These are phyloP conservation scores for Neodiprion virginianus DNA, from an alignment of 1,140 invertebrate species.

Conservation along the genomic window DNA sequence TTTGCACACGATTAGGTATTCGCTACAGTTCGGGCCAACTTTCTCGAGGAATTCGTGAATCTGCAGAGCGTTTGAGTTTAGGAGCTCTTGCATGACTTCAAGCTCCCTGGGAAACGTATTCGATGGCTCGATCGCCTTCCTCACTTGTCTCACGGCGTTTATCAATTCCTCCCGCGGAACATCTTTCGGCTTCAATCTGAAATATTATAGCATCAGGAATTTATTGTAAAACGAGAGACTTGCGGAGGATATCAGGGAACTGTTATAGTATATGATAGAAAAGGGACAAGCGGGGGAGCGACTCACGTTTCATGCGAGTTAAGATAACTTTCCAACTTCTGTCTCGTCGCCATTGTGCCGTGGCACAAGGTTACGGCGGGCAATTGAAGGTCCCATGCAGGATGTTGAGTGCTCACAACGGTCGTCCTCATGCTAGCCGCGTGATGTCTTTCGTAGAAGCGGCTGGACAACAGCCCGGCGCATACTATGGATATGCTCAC, in stretches of 20 bases:
- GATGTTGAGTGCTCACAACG: slow-evolving; percentile 34
- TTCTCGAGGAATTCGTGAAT: slow-evolving; percentile 26
- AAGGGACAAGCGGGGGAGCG: neutral
- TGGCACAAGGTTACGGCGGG: slow-evolving; percentile 38
- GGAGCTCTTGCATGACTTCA: slow-evolving; percentile 26
- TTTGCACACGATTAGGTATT: slow-evolving; percentile 29
- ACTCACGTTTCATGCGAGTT: slow-evolving; percentile 3
- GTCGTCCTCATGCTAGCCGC: slow-evolving; percentile 37
- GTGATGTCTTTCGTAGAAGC: slow-evolving; percentile 41
- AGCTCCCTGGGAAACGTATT: slow-evolving; percentile 23
- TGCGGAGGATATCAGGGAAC: neutral
- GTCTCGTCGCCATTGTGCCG: slow-evolving; percentile 21
- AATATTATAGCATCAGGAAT: neutral
- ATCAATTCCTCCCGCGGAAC: slow-evolving; percentile 23
- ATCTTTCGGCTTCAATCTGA: slow-evolving; percentile 26
- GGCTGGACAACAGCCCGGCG: slow-evolving; percentile 30
- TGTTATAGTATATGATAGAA: slow-evolving; percentile 2
- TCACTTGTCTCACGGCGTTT: slow-evolving; percentile 27
- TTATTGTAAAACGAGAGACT: neutral
- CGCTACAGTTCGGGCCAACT: slow-evolving; percentile 31
- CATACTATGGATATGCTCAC: slow-evolving; percentile 32
- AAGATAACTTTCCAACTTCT: slow-evolving; percentile 26
- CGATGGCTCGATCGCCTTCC: slow-evolving; percentile 26
- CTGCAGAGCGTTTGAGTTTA: slow-evolving; percentile 28
- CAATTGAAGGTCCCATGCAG: slow-evolving; percentile 29